Evolutionary conservation across 2,113 vertebrate genomes (phyloP).

Genomic region (Aegithalos caudatus): DNA sequence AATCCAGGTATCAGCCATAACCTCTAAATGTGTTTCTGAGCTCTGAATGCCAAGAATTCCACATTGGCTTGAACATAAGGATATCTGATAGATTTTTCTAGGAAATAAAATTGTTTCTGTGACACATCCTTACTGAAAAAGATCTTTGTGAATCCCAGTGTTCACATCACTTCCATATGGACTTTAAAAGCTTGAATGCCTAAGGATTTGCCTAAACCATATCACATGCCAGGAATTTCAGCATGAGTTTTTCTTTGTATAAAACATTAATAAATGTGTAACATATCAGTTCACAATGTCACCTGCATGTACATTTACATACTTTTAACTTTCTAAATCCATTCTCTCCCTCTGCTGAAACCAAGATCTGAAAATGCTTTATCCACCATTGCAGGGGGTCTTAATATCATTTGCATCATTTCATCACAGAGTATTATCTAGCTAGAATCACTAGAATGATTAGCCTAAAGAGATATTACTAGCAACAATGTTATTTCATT

Average conservation of each 20-base stretch:
- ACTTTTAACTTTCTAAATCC: background rate
- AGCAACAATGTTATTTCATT: constrained; percentile 54
- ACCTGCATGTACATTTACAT: background rate
- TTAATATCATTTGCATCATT: constrained; percentile 29
- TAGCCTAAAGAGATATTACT: constrained; percentile 33
- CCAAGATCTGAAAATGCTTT: background rate
- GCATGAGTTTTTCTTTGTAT: background rate
- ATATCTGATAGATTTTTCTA: background rate
- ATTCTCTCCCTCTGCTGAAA: background rate
- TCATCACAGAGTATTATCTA: background rate
- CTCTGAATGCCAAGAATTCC: background rate
- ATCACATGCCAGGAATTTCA: background rate
- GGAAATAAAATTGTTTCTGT: background rate
- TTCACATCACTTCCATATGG: background rate
- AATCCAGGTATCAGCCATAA: background rate
- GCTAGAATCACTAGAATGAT: background rate
- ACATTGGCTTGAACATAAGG: background rate
- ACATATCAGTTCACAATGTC: background rate
- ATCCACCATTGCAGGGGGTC: background rate
- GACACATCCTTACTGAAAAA: background rate
- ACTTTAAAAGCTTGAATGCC: background rate
- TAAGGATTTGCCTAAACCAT: background rate
- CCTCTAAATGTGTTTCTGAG: background rate
- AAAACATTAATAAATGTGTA: background rate
- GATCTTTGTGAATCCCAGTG: background rate